These are phyloP conservation scores for Dasypogon diadema DNA, from an alignment of 2,888 invertebrate genomes.

Conservation along the genomic window DNA sequence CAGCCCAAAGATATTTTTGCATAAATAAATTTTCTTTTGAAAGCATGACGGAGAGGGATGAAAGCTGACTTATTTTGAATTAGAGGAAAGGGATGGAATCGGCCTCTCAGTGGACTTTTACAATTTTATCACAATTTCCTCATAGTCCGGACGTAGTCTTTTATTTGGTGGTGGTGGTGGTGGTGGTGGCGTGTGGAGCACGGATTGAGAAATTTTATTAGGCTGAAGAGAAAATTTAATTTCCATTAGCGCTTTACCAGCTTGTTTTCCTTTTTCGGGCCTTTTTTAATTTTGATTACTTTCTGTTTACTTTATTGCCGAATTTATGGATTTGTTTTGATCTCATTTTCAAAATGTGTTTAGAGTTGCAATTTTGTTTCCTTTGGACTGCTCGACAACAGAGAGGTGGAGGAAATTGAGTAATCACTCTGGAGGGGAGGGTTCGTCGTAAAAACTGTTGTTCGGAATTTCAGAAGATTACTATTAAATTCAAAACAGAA, in stretches of 20 bases:
- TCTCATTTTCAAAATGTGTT: background rate
- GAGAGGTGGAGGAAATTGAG: too few species aligned
- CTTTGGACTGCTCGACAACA: too few species aligned
- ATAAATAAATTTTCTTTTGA: slow-evolving; percentile 26
- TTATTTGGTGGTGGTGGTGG: too few species aligned
- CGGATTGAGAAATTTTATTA: slow-evolving; percentile 36
- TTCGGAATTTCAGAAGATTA: too few species aligned
- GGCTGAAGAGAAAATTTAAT: slow-evolving; percentile 16
- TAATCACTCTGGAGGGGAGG: too few species aligned
- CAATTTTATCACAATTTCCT: background rate
- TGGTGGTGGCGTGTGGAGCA: too few species aligned
- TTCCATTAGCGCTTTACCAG: slow-evolving; percentile 17
- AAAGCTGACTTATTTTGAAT: background rate
- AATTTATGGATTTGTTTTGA: background rate
- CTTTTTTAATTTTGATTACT: slow-evolving; percentile 27
- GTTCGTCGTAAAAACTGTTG: too few species aligned
- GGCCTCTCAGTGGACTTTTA: too few species aligned
- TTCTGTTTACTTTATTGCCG: slow-evolving; percentile 8
- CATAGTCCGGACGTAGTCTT: too few species aligned
- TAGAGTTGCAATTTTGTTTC: too few species aligned
- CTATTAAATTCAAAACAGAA: too few species aligned
- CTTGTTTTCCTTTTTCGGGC: background rate
- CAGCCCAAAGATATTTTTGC: slow-evolving; percentile 3
- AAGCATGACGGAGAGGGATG: background rate
- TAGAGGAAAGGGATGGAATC: slow-evolving; percentile 17